phyloP scores from a whole-genome alignment of 2,797 vertebrate species.

The Lindbergichthys nudifrons region DNA sequence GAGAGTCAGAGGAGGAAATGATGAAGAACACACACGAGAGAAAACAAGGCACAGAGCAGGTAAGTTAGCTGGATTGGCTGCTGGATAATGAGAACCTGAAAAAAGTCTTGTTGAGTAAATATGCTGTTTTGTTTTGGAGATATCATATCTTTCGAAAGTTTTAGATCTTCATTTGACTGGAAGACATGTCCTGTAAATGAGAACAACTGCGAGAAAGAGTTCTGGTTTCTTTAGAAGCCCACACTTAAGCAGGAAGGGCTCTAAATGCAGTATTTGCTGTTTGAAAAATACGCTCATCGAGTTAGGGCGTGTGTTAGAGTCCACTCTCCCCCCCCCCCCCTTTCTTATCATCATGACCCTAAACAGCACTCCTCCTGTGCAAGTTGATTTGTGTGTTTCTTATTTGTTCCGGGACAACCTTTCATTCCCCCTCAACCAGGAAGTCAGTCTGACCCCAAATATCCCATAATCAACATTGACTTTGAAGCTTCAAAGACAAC shows the following conservation, averaged over 20 bases:
- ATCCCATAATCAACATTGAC: slow-evolving; percentile 45
- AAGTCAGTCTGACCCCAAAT: slow-evolving; percentile 73
- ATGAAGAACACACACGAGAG: slow-evolving; percentile 53
- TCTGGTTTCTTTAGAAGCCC: background rate
- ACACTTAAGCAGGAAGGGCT: background rate
- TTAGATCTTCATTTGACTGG: background rate
- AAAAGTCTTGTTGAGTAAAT: background rate
- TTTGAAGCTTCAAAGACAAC: slow-evolving; percentile 60
- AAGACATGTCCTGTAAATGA: background rate
- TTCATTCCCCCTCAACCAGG: slow-evolving; percentile 56
- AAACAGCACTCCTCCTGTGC: slow-evolving; percentile 16
- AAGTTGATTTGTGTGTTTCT: slow-evolving; percentile 18
- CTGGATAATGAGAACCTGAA: background rate
- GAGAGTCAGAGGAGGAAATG: slow-evolving; percentile 75
- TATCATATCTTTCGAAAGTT: background rate
- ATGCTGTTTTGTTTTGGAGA: too few species aligned
- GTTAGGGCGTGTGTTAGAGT: slow-evolving; percentile 1
- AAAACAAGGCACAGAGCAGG: slow-evolving; percentile 25
- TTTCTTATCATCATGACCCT: slow-evolving; percentile 18
- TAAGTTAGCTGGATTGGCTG: slow-evolving; percentile 14
- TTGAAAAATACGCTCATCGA: background rate
- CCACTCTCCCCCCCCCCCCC: background rate
- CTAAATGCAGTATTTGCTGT: background rate
- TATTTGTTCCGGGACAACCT: slow-evolving; percentile 19
- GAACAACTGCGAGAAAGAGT: background rate